Evolutionary conservation across 2,113 vertebrate genomes (phyloP), one percentile per base, ranked within the genome.

Genomic region (Oncorhynchus tshawytscha): DNA sequence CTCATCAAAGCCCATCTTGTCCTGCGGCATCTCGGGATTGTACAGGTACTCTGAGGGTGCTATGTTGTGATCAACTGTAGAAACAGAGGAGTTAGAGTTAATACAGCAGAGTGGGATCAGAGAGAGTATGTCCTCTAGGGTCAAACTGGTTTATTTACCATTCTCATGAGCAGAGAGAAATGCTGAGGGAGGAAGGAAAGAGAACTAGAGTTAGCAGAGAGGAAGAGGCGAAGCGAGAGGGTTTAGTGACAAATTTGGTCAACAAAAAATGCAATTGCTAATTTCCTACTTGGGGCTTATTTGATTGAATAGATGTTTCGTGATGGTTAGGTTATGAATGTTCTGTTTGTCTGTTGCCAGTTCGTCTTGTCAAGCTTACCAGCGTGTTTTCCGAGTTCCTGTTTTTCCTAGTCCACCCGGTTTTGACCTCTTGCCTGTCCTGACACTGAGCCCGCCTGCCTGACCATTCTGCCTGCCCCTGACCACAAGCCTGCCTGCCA

Each of bases 1-100:
- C 91, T 99, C 92, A 74, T 99, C 95, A 88, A 99, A 98, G 49
- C 93, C 96, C 88, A 98, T 96, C 88, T 92, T 97, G 88, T 95
- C 94, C 70, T 93, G 95, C 2, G 85, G 81, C 66, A 93, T 92
- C 0, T 86, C 90, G 3, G 89, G 88, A 18, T 90, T 67, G 48
- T 94, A 91, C 80, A 98, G 84, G 80, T 94, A 93, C 83, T 93
- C 91, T 0, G 98, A 96, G 12, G 95, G 94, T 34, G 95, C 93
- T 20, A 98, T 77, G 7, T 95, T 92, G 62, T 93, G 94, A 65
- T 99, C 95, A 8, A 99, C 98, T 99, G 93, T 24, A 88, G 93
- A 79, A 60, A n/a, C 13, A 67, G 59, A 5, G 49, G 72, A 74
- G 0, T 2, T 80, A 65, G 29, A 45, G 39, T 45, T 45, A 45